Base-by-base conservation (phyloP, 2,797 vertebrate genomes). In the Anguilla megastoma region DNA sequence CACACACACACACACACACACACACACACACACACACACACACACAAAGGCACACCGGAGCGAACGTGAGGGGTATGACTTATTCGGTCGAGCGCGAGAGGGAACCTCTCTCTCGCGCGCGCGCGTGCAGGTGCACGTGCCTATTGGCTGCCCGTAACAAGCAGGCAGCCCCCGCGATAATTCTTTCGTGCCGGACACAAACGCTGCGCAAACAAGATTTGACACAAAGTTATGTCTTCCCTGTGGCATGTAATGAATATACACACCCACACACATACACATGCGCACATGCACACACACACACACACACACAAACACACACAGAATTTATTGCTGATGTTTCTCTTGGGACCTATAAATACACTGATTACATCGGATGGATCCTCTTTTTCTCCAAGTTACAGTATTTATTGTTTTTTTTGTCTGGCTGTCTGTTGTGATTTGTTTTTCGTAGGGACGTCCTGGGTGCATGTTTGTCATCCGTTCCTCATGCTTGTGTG, bases 191-290 rank as follows among this genome's bases (percentile, higher is more conserved):
- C 45, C 45, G n/a, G 45, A 82, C 41, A 82, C 41, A 82, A 82
- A 82, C 50, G 79, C 79, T 82, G 79, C 9, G 45, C 79, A 82
- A 82, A 82, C 79, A 82, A 82, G 41, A 82, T 82, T 79, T 45
- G 33, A 79, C 10, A 8, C 90, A 91, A 89, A 90, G 69, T 45
- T 56, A 93, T 92, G 90, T 93, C 93, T 92, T 96, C 93, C 36
- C 74, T 79, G 74, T 45, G 36, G 45, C 36, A 45, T 71, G 27
- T 71, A 71, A 56, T 56, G 54, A 9, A 12, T 54, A 54, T 4
- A 63, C 58, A 63, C 58, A 63, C 58, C 18, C 58, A 63, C 18
- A 63, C 18, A 60, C 58, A 60, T 3, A 60, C 58, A 60, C 58
- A 60, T 41, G 36, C 3, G 36, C 36, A 3, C 36, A 41, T 41